These are phyloP conservation scores for Pherbina coryleti DNA, from an alignment of 2,888 invertebrate species.

Conservation along the genomic window DNA sequence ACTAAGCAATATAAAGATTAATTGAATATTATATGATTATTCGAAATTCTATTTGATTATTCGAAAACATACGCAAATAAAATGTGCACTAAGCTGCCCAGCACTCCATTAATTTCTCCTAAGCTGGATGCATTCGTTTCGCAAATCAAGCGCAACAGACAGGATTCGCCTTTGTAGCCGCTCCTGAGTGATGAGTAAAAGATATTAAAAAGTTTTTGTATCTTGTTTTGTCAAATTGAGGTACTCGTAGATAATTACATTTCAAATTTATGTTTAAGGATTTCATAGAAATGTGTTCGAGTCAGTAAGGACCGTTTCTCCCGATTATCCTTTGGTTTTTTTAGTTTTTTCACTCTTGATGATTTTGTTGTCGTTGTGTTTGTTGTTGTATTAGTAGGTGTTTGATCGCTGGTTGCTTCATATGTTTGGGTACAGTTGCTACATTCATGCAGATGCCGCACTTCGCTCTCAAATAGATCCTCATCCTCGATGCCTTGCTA, in stretches of 20 bases:
- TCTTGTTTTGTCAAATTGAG: neutral
- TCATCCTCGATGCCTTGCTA: constrained; percentile 51
- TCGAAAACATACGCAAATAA: constrained; percentile 75
- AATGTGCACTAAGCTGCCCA: constrained; percentile 77
- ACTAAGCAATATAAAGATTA: constrained; percentile 45
- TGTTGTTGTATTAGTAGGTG: neutral
- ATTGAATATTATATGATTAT: neutral
- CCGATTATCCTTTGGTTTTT: constrained; percentile 15
- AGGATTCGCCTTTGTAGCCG: constrained; percentile 73
- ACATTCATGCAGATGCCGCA: constrained; percentile 33
- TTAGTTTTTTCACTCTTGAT: neutral
- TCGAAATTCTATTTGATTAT: neutral
- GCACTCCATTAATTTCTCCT: constrained; percentile 72
- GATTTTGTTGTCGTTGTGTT: neutral
- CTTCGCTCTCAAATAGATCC: constrained; percentile 42
- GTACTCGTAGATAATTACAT: constrained; percentile 51
- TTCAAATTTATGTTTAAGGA: constrained; percentile 60
- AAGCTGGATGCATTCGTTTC: constrained; percentile 72
- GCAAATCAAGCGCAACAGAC: constrained; percentile 77
- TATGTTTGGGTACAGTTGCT: constrained; percentile 37
- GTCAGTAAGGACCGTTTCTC: constrained; percentile 54
- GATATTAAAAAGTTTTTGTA: neutral
- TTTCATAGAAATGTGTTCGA: constrained; percentile 60
- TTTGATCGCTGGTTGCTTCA: constrained; percentile 40
- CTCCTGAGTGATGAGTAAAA: constrained; percentile 48